phyloP scores from a whole-genome alignment of 53 echinoderm and acorn worm genomes.

The Echinarachnius parma region DNA sequence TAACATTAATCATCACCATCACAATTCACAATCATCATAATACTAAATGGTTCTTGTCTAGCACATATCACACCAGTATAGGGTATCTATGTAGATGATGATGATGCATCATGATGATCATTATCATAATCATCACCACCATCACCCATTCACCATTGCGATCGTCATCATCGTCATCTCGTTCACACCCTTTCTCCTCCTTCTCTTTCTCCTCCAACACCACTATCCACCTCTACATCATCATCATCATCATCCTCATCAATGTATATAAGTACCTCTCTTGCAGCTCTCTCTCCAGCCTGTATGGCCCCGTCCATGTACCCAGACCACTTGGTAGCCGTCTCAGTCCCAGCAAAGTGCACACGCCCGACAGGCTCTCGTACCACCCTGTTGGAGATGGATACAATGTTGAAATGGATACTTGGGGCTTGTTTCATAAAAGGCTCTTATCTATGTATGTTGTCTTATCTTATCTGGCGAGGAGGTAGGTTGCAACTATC shows the following conservation, averaged over 20 bases:
- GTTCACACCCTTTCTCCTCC: neutral
- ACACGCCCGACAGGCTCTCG: constrained; percentile 55
- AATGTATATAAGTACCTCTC: constrained; percentile 52
- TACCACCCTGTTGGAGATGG: constrained; percentile 30
- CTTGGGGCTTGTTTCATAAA: too few relatives aligned
- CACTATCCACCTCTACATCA: neutral
- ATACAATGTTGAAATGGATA: neutral
- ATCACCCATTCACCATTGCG: neutral
- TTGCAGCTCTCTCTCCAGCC: constrained; percentile 70
- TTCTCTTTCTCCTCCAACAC: neutral
- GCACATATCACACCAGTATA: too few relatives aligned
- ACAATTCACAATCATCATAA: too few relatives aligned
- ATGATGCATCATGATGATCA: neutral
- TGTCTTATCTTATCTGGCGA: too few relatives aligned
- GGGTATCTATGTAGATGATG: too few relatives aligned
- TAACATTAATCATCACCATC: too few relatives aligned
- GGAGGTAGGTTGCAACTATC: too few relatives aligned
- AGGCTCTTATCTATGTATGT: too few relatives aligned
- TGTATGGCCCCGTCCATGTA: constrained; percentile 85
- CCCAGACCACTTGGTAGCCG: constrained; percentile 74
- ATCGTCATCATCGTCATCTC: neutral
- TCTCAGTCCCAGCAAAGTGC: constrained; percentile 81
- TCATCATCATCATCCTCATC: too few relatives aligned
- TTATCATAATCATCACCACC: neutral
- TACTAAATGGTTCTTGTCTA: too few relatives aligned